phyloP scores from a whole-genome alignment of 2,113 vertebrate genomes.

The Pycnonotus jocosus region DNA sequence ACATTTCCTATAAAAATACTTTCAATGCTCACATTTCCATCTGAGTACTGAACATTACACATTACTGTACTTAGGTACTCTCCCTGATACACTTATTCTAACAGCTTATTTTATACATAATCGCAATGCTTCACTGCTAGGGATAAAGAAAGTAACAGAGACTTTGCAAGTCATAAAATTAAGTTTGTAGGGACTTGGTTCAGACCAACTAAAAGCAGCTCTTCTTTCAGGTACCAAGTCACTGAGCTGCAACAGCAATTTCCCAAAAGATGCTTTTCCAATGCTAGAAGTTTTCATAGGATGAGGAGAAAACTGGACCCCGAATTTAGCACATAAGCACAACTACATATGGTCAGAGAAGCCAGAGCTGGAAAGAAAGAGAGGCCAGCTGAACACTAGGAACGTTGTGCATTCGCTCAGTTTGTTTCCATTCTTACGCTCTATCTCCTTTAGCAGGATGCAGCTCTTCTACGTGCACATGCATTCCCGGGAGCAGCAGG shows the following conservation, averaged over 20 bases:
- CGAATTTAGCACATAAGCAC: background rate
- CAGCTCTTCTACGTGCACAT: accelerated
- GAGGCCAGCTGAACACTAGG: background rate
- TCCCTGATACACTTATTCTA: background rate
- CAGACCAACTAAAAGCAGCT: background rate
- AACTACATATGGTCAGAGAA: accelerated
- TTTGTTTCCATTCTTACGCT: background rate
- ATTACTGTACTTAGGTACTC: background rate
- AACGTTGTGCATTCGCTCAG: accelerated
- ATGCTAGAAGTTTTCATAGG: background rate
- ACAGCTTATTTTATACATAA: background rate
- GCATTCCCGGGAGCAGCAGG: accelerated
- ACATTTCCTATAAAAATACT: background rate
- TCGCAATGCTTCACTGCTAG: background rate
- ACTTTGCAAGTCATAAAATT: background rate
- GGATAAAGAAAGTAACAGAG: background rate
- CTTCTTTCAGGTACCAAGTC: background rate
- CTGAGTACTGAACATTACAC: accelerated
- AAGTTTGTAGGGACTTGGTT: background rate
- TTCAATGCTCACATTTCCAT: background rate
- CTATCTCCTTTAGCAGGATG: background rate
- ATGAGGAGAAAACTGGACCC: background rate
- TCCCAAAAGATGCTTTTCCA: background rate
- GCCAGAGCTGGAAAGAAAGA: background rate
- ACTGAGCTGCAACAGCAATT: background rate